Evolutionary conservation across 2,888 invertebrate genomes (phyloP).

Genomic region (Gisinianus flammeolus): DNA sequence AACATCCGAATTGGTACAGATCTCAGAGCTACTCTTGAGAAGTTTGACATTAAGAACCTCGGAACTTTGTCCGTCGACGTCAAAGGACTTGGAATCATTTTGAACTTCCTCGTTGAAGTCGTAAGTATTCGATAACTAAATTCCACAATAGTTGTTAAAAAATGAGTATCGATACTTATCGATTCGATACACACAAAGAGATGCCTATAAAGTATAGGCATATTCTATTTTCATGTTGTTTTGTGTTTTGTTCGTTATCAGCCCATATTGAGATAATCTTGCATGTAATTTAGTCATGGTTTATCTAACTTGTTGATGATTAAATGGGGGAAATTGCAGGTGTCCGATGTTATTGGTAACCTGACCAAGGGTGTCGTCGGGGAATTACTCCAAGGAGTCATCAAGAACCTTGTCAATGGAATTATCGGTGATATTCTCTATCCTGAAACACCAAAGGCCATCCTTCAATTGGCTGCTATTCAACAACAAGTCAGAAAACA

Average conservation of each 20-base stretch:
- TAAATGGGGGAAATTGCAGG: slow-evolving; percentile 18
- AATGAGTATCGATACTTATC: no score
- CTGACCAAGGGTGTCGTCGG: slow-evolving; percentile 51
- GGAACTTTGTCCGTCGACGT: slow-evolving; percentile 49
- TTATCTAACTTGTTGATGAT: not conserved
- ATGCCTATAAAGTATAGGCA: no score
- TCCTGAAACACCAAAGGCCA: slow-evolving; percentile 7
- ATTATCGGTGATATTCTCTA: slow-evolving; percentile 39
- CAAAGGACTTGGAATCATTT: slow-evolving; percentile 50
- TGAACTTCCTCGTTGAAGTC: slow-evolving; percentile 53
- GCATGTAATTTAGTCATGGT: no score
- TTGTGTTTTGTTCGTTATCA: no score
- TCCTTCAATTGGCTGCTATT: not conserved
- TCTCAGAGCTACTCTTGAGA: slow-evolving; percentile 26
- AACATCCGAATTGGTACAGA: slow-evolving; percentile 16
- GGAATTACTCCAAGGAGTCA: slow-evolving; percentile 48
- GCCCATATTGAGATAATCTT: no score
- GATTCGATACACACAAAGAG: no score
- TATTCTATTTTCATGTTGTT: no score
- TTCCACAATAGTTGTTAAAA: no score
- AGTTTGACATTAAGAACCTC: slow-evolving; percentile 50
- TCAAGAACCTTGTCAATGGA: slow-evolving; percentile 46
- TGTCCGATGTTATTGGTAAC: slow-evolving; percentile 48
- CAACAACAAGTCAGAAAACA: not conserved
- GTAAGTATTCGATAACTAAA: slow-evolving; percentile 42